Conservation (phyloP, 2,888 invertebrate genomes). For the Bhutanitis thaidina region DNA sequence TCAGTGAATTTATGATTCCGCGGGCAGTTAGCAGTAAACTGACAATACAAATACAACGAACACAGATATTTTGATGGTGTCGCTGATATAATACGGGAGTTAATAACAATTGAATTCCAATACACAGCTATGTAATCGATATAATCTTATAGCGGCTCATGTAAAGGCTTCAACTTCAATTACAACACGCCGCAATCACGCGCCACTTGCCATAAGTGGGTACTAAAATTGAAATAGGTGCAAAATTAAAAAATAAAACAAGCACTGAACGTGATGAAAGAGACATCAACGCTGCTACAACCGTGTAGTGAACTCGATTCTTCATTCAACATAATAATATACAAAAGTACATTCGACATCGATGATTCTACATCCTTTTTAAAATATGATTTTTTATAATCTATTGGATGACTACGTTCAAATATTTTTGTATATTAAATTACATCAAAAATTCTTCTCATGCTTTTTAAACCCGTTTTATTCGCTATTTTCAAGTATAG, state of each 20-base stretch:
- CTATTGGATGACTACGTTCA: no score
- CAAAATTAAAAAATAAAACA: constrained; percentile 15
- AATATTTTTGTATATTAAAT: no score
- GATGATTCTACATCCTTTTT: neutral
- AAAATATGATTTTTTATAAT: neutral
- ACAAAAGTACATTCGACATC: no score
- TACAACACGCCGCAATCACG: constrained; percentile 16
- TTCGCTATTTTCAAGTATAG: no score
- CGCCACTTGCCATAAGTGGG: constrained; percentile 10
- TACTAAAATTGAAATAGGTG: constrained; percentile 14
- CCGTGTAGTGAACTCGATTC: constrained; percentile 10
- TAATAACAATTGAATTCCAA: neutral
- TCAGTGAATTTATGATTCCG: no score
- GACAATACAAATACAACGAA: no score
- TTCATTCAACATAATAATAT: neutral
- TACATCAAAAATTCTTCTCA: no score
- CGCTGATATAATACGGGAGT: no score
- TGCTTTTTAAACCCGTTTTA: no score
- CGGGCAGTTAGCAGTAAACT: no score
- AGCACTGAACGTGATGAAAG: constrained; percentile 11
- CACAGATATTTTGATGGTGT: no score
- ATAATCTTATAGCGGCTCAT: neutral
- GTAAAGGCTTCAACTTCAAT: constrained; percentile 2
- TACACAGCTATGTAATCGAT: constrained; percentile 8
- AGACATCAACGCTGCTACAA: neutral